Evolutionary conservation across 23 tunicate genomes (phyloP), one percentile per base, ranked within the genome.

Genomic region (Trididemnum nubilum): DNA sequence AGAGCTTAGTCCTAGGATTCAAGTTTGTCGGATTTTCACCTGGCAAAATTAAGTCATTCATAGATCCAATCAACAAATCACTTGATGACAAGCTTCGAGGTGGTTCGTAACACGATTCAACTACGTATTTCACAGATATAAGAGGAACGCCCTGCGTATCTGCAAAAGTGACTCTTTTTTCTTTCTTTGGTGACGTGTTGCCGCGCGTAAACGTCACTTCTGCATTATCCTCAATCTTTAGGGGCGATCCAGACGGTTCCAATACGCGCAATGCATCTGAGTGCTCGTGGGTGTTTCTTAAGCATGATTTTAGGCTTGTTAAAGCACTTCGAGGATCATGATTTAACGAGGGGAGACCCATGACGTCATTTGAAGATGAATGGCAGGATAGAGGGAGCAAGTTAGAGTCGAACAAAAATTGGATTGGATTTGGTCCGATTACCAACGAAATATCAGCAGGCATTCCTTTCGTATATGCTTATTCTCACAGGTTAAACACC

Each of bases 141-240:
- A 94, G 64, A 49, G 87, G 33, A 1, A 58, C 51, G 9, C 98
- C 98, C 27, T 88, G 84, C 15, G 86, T 38, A 78, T 94, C 98
- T 0, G 98, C 98, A 85, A 94, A 94, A 22, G 98, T 94, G 4
- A 94, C 98, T 7, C 82, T 51, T 44, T 82, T 63, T 80, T 85
- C 64, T 58, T 73, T 77, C 30, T 40, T 73, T 33, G 74, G 18
- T 61, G 54, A 44, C 15, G 9, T 44, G 9, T 7, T 15, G 15
- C 25, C 29, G 22, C 26, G 28, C 26, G 5, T 4, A 12, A 3
- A 26, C 18, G 22, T 61, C 26, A 21, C 25, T 12, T 15, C n/a
- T 26, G n/a, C 22, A 26, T 24, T 4, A n/a, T 22, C 26, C 26
- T 24, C 26, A 61, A 3, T 15, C 5, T n/a, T 24, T 15, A 21